phyloP scores from a whole-genome alignment of 2,888 invertebrate genomes.

The Tachina fera region DNA sequence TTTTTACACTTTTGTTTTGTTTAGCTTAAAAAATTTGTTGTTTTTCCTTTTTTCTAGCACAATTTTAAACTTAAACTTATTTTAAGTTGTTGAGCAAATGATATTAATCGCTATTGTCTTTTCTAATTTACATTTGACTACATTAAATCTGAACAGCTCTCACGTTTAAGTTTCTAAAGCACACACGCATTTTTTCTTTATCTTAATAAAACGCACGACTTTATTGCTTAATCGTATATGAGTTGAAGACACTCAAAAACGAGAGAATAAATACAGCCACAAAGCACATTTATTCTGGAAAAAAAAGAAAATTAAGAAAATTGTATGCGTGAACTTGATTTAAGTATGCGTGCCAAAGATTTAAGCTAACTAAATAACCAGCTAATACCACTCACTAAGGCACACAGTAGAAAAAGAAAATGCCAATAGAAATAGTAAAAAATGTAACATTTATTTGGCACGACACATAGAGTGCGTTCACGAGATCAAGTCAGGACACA shows the following conservation, averaged over 20 bases:
- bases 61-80: slow-evolving; percentile 23
- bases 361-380: slow-evolving; percentile 42
- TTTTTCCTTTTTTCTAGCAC: neutral
- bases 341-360: slow-evolving; percentile 66
- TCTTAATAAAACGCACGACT: slow-evolving; percentile 35
- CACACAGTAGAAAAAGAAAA: neutral
- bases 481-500: slow-evolving; percentile 19
- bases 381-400: neutral
- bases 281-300: slow-evolving; percentile 12
- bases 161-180: slow-evolving; percentile 32
- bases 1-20: neutral
- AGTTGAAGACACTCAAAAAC: neutral
- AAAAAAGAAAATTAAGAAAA: slow-evolving; percentile 17
- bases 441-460: slow-evolving; percentile 69
- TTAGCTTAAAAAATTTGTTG: neutral
- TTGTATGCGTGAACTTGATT: slow-evolving; percentile 68
- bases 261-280: neutral
- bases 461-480: slow-evolving; percentile 70
- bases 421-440: slow-evolving; percentile 17
- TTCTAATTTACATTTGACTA: slow-evolving; percentile 56
- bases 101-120: slow-evolving; percentile 61
- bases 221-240: slow-evolving; percentile 48
- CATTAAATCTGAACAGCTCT: slow-evolving; percentile 43
- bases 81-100: slow-evolving; percentile 32
- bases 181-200: slow-evolving; percentile 10